Conservation (phyloP, 92 coral and sea anemone species). For the Chrysogorgia sp. region DNA sequence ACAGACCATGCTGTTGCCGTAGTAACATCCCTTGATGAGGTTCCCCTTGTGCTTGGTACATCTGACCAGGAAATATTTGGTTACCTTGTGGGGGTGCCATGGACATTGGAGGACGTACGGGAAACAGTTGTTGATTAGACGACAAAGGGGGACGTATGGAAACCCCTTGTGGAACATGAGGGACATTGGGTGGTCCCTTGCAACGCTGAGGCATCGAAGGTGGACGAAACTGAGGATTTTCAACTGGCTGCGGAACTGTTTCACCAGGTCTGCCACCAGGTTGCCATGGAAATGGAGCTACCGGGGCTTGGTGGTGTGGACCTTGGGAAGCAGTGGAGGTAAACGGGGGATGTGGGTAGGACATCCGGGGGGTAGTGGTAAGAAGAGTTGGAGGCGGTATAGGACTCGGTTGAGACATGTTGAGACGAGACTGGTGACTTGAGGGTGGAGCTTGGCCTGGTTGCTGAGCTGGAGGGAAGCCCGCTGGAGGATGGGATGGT, state of each 20-base stretch:
- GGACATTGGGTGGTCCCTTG: slow-evolving; percentile 36
- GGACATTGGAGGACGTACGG: not conserved
- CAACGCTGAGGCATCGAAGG: slow-evolving; percentile 26
- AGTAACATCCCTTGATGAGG: not conserved
- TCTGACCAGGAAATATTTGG: not conserved
- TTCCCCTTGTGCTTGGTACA: not conserved
- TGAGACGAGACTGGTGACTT: slow-evolving; percentile 23
- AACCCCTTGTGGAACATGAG: slow-evolving; percentile 34
- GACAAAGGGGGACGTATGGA: slow-evolving; percentile 21
- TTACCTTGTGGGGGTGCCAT: not conserved
- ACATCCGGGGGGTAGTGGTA: slow-evolving; percentile 46
- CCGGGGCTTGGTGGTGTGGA: slow-evolving; percentile 54
- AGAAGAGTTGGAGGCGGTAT: slow-evolving; percentile 27
- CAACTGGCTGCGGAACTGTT: not conserved
- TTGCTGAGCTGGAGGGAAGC: slow-evolving; percentile 38
- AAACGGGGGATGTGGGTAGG: slow-evolving; percentile 58
- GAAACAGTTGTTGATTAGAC: slow-evolving; percentile 10
- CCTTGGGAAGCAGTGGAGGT: slow-evolving; percentile 38
- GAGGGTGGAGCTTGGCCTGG: slow-evolving; percentile 50
- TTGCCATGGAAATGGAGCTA: slow-evolving; percentile 36
- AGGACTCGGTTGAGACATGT: slow-evolving; percentile 33
- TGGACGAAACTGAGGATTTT: slow-evolving; percentile 6
- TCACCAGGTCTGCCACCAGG: slow-evolving; percentile 38
- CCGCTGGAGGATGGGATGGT: slow-evolving; percentile 18
- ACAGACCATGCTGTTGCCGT: slow-evolving; percentile 23